A percentile compares a stretch with the other conserved stretches of the same genome.
Conservation (phyloP, 2,888 invertebrate genomes). For the Nomada hirtipes region DNA sequence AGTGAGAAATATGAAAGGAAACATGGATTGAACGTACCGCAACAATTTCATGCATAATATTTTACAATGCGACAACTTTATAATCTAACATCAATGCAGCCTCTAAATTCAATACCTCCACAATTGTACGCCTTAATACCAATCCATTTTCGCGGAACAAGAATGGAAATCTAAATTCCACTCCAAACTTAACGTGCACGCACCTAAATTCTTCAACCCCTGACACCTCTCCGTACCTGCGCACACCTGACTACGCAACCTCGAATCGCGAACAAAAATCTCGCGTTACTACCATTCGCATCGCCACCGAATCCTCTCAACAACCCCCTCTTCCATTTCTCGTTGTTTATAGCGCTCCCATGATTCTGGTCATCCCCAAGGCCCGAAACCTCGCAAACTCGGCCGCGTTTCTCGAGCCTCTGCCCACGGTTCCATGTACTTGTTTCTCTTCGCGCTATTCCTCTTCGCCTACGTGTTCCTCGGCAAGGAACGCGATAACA, state of each 20-base stretch:
- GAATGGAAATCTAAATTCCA: too few relatives aligned
- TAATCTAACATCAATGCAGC: too few relatives aligned
- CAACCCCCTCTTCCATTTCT: slow-evolving; percentile 4
- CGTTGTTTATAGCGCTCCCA: slow-evolving; percentile 35
- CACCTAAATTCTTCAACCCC: too few relatives aligned
- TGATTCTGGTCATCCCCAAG: slow-evolving; percentile 44
- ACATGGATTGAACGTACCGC: too few relatives aligned
- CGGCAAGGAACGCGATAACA: slow-evolving; percentile 29
- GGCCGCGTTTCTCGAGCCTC: slow-evolving; percentile 28
- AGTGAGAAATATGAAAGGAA: too few relatives aligned
- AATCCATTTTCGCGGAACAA: too few relatives aligned
- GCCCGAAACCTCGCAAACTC: slow-evolving; percentile 36
- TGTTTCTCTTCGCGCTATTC: slow-evolving; percentile 57
- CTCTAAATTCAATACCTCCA: too few relatives aligned
- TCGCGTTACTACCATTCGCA: not conserved
- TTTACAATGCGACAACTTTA: too few relatives aligned
- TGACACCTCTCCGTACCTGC: too few relatives aligned
- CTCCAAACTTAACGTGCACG: too few relatives aligned
- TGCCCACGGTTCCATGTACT: slow-evolving; percentile 50
- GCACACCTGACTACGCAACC: not conserved
- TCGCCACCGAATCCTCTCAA: not conserved
- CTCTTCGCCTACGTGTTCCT: slow-evolving; percentile 53
- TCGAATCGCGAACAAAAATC: not conserved
- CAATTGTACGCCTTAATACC: too few relatives aligned
- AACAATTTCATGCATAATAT: too few relatives aligned